A percentile compares a stretch with the other conserved stretches of the same genome.
Evolutionary conservation across 2,888 invertebrate species (phyloP).

Genomic region (Heliconius charithonia): DNA sequence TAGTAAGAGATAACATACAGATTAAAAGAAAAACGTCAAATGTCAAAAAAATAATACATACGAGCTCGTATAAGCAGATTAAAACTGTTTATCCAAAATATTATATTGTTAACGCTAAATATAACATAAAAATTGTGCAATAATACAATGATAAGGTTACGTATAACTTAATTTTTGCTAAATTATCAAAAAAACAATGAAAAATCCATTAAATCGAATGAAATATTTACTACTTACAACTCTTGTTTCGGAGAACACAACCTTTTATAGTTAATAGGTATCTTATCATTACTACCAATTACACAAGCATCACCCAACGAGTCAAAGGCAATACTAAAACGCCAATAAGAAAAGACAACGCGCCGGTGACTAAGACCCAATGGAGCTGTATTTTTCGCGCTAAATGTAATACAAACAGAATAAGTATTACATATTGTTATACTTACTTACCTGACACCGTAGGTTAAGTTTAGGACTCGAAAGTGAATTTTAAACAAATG

Average conservation of each 20-base stretch:
- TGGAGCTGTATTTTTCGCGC: not conserved
- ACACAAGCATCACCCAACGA: conserved; percentile 26
- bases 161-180: not conserved
- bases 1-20: not conserved
- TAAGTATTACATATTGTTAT: not conserved
- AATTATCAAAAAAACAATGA: not conserved
- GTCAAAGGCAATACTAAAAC: conserved; percentile 37
- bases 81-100: not conserved
- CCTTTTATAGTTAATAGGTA: conserved; percentile 55
- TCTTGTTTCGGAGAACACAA: conserved; percentile 51
- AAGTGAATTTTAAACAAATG: not conserved
- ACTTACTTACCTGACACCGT: not conserved
- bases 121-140: conserved; percentile 15
- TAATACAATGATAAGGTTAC: not conserved
- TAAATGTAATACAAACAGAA: conserved; percentile 1
- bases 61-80: no score
- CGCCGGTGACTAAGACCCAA: not conserved
- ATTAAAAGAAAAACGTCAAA: conserved; percentile 6
- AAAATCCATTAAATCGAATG: not conserved
- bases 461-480: not conserved
- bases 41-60: not conserved
- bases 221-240: conserved; percentile 59
- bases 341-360: not conserved
- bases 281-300: conserved; percentile 61
- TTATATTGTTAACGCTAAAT: not conserved